Percentiles rank a stretch among this genome's conserved stretches.
phyloP scores from a whole-genome alignment of 2,888 invertebrate genomes.

The Sericinus montela region DNA sequence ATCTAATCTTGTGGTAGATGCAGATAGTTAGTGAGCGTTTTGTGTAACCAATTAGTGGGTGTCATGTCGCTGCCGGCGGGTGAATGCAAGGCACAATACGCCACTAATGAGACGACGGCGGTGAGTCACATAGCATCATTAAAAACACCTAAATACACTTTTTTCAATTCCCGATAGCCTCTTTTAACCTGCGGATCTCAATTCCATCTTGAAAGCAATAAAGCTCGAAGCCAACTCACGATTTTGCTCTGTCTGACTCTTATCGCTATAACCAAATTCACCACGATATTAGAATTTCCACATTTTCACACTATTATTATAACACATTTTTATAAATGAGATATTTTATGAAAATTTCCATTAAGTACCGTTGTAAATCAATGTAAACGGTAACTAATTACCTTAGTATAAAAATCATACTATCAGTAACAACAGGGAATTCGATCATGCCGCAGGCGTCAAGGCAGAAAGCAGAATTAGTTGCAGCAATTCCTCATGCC shows the following conservation, averaged over 20 bases:
- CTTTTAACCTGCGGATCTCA: conserved; percentile 46
- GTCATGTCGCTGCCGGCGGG: conserved; percentile 20
- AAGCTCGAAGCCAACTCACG: conserved; percentile 69
- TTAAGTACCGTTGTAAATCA: conserved; percentile 60
- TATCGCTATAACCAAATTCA: conserved; percentile 63
- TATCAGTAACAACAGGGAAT: conserved; percentile 69
- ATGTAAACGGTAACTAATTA: conserved; percentile 62
- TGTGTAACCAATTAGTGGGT: conserved; percentile 32
- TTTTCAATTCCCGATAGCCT: conserved; percentile 61
- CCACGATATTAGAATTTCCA: conserved; percentile 69
- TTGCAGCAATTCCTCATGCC: conserved; percentile 36
- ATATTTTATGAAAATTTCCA: too few relatives aligned
- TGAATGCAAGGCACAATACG: conserved; percentile 42
- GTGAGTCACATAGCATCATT: conserved; percentile 39
- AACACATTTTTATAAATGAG: too few relatives aligned
- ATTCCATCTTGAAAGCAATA: conserved; percentile 71
- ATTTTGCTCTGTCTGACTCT: conserved; percentile 66
- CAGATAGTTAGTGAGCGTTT: conserved; percentile 22
- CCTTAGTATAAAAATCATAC: conserved; percentile 69
- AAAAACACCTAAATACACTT: conserved; percentile 65
- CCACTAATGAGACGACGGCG: conserved; percentile 54
- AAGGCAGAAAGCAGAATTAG: conserved; percentile 30
- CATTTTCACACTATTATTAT: too few relatives aligned
- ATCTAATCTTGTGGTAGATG: too few relatives aligned
- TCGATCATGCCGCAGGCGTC: conserved; percentile 55